Percentiles rank a stretch among this genome's conserved stretches.
Conservation (phyloP, 2,888 invertebrate species). For the Poecilobothrus nobilitatus region DNA sequence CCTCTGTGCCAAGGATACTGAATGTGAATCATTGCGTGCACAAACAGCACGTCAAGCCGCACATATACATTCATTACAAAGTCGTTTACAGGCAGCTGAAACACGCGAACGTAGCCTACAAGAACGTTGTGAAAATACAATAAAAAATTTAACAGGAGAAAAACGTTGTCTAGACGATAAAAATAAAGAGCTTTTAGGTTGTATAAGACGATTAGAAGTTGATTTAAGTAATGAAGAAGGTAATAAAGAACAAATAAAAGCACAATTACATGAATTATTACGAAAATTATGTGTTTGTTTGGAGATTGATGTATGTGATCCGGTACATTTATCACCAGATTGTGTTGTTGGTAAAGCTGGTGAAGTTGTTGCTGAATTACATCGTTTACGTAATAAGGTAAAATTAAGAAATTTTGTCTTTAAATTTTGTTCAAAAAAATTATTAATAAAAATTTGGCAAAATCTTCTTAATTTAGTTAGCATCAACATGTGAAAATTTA, state of each 20-base stretch:
- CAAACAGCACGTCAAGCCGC: constrained; percentile 77
- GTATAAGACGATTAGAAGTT: constrained; percentile 61
- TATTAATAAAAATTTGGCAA: constrained; percentile 7
- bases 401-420: constrained; percentile 10
- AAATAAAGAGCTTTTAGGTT: constrained; percentile 66
- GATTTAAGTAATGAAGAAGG: constrained; percentile 65
- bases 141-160: constrained; percentile 68
- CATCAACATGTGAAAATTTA: constrained; percentile 43
- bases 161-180: constrained; percentile 65
- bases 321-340: constrained; percentile 57
- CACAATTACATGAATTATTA: constrained; percentile 62
- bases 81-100: constrained; percentile 69
- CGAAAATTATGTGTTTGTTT: constrained; percentile 63
- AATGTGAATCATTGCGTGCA: constrained; percentile 72
- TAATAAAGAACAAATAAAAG: constrained; percentile 59
- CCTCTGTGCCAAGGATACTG: constrained; percentile 63
- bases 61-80: constrained; percentile 68
- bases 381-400: constrained; percentile 53
- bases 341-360: constrained; percentile 67
- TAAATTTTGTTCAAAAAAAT: constrained; percentile 10
- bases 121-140: constrained; percentile 54
- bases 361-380: constrained; percentile 66
- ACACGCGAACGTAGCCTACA: constrained; percentile 66
- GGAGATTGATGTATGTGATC: constrained; percentile 61
- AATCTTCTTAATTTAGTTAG: constrained; percentile 20